Evolutionary conservation across 2,797 vertebrate species (phyloP), one percentile per base, ranked within the genome.

Genomic region (Xyrichtys novacula): DNA sequence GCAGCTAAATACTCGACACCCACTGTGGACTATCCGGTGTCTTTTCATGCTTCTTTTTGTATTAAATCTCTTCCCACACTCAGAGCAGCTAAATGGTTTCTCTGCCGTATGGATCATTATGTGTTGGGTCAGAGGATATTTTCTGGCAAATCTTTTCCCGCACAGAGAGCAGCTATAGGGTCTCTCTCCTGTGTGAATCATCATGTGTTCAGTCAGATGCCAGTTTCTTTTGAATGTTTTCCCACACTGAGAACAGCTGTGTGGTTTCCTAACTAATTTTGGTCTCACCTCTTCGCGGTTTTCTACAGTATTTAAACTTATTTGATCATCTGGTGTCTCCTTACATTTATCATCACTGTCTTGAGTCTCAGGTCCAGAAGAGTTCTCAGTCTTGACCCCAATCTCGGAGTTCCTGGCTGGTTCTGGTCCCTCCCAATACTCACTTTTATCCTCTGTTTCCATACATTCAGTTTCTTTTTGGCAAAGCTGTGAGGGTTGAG

Each of bases 401-500:
- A 11, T 22, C 3, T 22, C 42, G 4, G 42, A 50, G 29, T 12
- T 36, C 31, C 31, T 44, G 7, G 17, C 28, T 48, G 25, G 6
- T 55, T 19, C 54, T 46, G 36, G 17, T 53, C 39, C 49, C 19
- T 17, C 46, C 20, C 34, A 10, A 36, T 34, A 20, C 16, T 23
- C 47, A 25, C 26, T 23, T 25, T 19, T 38, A 42, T 7, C 40
- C 10, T 6, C 39, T 22, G 44, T 48, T 4, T 48, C 11, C 17
- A n/a, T n/a, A n/a, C 10, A 6, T 19, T 1, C 10, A 32, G 23
- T 10, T 8, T 17, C 4, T 1, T 26, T 40, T 12, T 20, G 2
- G 36, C 44, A 28, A 52, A 43, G 48, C 25, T 40, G 42, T 11
- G 32, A 53, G 9, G 50, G 48, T 16, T 48, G 42, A 9, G 25